phyloP scores from a whole-genome alignment of 2,113 vertebrate species.

The Platycercus adscitus region DNA sequence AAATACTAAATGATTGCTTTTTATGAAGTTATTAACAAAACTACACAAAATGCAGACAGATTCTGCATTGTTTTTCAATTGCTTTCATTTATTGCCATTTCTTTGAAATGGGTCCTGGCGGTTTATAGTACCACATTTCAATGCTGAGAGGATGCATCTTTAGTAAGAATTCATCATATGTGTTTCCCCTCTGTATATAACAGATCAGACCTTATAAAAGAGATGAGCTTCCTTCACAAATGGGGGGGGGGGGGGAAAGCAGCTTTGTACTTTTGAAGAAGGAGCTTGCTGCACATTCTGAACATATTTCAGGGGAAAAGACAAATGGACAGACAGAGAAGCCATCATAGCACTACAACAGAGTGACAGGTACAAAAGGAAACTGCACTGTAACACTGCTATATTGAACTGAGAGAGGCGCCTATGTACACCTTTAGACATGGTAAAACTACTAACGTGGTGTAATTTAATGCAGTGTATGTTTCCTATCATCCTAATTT shows the following conservation, averaged over 20 bases:
- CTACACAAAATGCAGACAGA: constrained; percentile 41
- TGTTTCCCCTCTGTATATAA: neutral
- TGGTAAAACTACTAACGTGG: neutral
- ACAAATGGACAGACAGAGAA: neutral
- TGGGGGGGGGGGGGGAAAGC: neutral
- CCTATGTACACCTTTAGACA: neutral
- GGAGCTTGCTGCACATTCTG: neutral
- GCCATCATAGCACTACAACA: neutral
- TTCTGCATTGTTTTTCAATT: constrained; percentile 39
- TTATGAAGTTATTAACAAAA: constrained; percentile 39
- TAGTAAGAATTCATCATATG: neutral
- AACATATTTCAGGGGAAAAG: neutral
- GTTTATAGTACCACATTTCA: constrained; percentile 35
- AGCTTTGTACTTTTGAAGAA: neutral
- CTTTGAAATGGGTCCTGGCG: constrained; percentile 13
- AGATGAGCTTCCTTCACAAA: constrained; percentile 19
- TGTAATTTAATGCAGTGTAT: neutral
- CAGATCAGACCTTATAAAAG: neutral
- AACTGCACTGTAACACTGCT: neutral
- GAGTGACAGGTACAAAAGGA: neutral
- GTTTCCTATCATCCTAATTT: neutral
- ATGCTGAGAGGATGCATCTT: constrained; percentile 14
- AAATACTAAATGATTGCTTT: constrained; percentile 58
- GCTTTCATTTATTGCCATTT: constrained; percentile 42
- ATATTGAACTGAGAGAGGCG: neutral